These are phyloP conservation scores for Dysmachus trigonus DNA, from an alignment of 2,888 invertebrate species.

Conservation along the genomic window DNA sequence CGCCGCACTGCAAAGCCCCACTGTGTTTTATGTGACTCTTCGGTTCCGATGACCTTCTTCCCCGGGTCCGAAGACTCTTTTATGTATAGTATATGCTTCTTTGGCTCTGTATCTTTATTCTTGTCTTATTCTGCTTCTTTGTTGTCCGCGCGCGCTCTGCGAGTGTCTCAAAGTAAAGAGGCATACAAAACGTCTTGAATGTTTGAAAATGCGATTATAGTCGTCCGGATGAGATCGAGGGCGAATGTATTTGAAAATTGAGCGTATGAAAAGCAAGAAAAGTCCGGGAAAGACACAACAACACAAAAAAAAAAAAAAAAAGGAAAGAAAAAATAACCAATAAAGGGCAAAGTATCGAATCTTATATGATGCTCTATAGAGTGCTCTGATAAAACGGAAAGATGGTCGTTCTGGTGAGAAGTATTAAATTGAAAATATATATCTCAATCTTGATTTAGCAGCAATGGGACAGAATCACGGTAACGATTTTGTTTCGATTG, in stretches of 20 bases:
- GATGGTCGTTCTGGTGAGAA: background rate
- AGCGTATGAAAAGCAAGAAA: background rate
- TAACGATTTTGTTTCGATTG: background rate
- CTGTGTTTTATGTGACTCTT: background rate
- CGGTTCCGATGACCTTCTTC: slow-evolving; percentile 10
- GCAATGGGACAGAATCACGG: background rate
- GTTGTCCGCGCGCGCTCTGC: slow-evolving; percentile 9
- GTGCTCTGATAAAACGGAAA: background rate
- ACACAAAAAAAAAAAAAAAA: background rate
- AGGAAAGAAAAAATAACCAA: background rate
- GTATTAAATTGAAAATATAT: background rate
- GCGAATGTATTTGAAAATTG: slow-evolving; percentile 5
- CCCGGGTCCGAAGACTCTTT: background rate
- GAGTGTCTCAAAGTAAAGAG: background rate
- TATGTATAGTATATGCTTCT: background rate
- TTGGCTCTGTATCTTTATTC: background rate
- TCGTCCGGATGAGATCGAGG: background rate
- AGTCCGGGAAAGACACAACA: background rate
- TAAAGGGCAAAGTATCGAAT: slow-evolving; percentile 13
- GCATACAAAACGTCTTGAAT: background rate
- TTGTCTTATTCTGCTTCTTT: slow-evolving; percentile 10
- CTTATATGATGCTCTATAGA: background rate
- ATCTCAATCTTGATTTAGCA: background rate
- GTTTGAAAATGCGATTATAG: slow-evolving; percentile 23
- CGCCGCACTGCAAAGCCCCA: background rate